Base-by-base conservation (phyloP, 2,888 invertebrate genomes). In the Griposia aprilina region DNA sequence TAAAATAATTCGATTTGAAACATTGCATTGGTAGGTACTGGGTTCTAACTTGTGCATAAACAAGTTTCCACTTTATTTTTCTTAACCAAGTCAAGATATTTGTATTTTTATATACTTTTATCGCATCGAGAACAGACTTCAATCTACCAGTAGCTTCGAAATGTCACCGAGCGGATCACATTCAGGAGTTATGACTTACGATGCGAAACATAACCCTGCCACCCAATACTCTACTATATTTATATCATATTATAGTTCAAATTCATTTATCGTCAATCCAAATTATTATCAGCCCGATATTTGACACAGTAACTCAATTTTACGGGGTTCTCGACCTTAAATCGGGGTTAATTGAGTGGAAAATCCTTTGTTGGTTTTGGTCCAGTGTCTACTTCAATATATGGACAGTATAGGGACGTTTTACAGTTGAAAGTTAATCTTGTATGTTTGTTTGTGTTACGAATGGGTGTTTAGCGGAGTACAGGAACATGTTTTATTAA, bases 91-190 rank as follows among this genome's bases (percentile, higher is more conserved):
- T 65, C 62, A 74, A 72, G 41, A 82, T 82, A 78, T 78, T 83
- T 82, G 81, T 81, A 86, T 87, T 83, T 81, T 80, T 52, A 88
- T 84, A 76, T 41, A 74, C 72, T 87, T 87, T 89, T 85, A 89
- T 87, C 76, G 75, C 75, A 82, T 78, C 77, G 73, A 78, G 80
- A 88, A 84, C 80, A 86, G 83, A 85, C 85, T 85, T 81, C 87
- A 87, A 89, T 89, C 83, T 88, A 84, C 80, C 76, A 82, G 87
- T 87, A 76, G 87, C 90, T 90, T 88, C 77, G 63, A 82, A 85
- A 88, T 91, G 91, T 90, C 91, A 89, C 75, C 89, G 79, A 79
- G 77, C 77, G 89, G 90, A 90, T 91, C 91, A 90, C 73, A 90
- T 90, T 87, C 83, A 85, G 77, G 82, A 92, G 89, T 91, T 91